Conservation (phyloP, 2,797 vertebrate genomes). For the Xiphorhynchus erythropygius region DNA sequence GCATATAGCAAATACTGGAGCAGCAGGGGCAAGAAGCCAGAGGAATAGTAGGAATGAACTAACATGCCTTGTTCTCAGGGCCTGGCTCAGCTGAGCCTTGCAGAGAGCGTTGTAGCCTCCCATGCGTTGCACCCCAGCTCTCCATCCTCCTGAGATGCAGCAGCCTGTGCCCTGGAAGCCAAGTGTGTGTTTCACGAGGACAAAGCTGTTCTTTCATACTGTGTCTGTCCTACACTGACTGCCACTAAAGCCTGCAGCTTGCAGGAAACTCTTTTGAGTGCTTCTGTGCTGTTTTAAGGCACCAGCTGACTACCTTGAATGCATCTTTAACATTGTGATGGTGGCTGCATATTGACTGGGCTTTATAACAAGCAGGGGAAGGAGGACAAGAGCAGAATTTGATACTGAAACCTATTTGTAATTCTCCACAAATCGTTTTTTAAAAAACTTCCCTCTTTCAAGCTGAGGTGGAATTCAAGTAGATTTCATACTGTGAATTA, state of each 20-base stretch:
- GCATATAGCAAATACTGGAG: constrained; percentile 87
- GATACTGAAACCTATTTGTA: constrained; percentile 13
- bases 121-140: not conserved
- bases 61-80: not conserved
- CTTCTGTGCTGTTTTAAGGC: constrained; percentile 18
- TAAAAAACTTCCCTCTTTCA: not conserved
- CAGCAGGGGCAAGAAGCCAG: constrained; percentile 70
- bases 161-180: constrained; percentile 27
- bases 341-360: not conserved
- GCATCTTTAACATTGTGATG: constrained; percentile 17
- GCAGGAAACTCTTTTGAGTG: not conserved
- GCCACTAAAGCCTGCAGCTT: not conserved
- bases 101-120: constrained; percentile 20
- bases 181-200: not conserved
- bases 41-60: constrained; percentile 30
- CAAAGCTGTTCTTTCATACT: constrained; percentile 20
- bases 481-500: constrained; percentile 40
- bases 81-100: constrained; percentile 19
- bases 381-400: not conserved
- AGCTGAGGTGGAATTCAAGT: constrained; percentile 32
- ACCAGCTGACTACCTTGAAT: not conserved
- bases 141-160: constrained; percentile 21
- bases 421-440: not conserved
- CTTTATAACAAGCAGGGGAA: not conserved
- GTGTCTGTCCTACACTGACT: not conserved